Percentiles rank a stretch among this genome's conserved stretches.
Conservation (phyloP, 2,113 vertebrate genomes). For the Erinaceus europaeus region DNA sequence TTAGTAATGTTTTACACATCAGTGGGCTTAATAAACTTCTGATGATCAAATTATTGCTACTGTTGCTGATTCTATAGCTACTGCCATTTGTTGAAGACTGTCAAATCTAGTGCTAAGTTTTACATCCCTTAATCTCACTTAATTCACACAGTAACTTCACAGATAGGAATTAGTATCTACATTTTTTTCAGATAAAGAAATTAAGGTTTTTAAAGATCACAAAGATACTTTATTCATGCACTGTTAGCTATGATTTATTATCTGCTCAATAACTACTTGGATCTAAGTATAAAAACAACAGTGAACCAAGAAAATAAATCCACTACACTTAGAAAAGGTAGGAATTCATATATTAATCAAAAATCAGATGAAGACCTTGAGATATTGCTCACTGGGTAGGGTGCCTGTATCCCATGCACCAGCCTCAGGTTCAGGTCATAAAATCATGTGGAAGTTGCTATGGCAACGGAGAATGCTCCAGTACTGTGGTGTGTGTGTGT, state of each 20-base stretch:
- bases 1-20: not conserved
- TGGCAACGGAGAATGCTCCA: too few species aligned
- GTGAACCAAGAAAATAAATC: not conserved
- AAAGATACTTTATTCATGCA: slow-evolving; percentile 17
- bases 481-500: too few species aligned
- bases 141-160: not conserved
- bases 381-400: too few species aligned
- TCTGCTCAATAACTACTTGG: not conserved
- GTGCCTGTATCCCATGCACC: too few species aligned
- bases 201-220: not conserved
- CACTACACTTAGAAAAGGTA: not conserved
- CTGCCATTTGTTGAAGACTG: not conserved
- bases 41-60: not conserved
- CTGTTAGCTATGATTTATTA: not conserved
- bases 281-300: not conserved
- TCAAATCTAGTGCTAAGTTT: not conserved
- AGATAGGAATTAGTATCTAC: not conserved
- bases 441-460: too few species aligned
- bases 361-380: not conserved
- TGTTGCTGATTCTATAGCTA: not conserved
- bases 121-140: slow-evolving; percentile 20
- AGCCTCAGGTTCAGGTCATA: too few species aligned
- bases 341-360: slow-evolving; percentile 13
- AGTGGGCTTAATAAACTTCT: not conserved
- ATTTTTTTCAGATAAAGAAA: slow-evolving; percentile 45